These are phyloP conservation scores for Ichneumoninae sp. DNA, from an alignment of 2,888 invertebrate species.

Conservation along the genomic window DNA sequence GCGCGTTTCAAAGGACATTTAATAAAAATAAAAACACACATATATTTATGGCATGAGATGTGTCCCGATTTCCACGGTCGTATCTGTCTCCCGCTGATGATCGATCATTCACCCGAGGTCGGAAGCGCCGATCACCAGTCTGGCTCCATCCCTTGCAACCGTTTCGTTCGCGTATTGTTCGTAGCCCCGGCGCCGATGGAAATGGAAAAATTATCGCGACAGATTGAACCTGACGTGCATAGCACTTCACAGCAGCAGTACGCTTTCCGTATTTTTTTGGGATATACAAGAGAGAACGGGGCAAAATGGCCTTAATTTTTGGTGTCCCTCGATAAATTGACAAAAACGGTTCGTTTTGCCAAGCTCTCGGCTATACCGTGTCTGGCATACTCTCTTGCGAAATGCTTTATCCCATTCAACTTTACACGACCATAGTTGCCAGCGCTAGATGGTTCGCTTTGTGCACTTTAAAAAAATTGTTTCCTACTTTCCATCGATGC, in stretches of 20 bases:
- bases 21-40: not conserved
- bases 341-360: not conserved
- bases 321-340: too few species aligned
- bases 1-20: not conserved
- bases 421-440: constrained; percentile 14
- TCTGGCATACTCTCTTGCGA: constrained; percentile 5
- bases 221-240: constrained; percentile 48
- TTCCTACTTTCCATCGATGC: not conserved
- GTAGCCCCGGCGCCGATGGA: constrained; percentile 43
- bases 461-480: not conserved
- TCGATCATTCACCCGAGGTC: constrained; percentile 53
- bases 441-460: constrained; percentile 14
- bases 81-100: constrained; percentile 44
- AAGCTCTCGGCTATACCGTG: not conserved
- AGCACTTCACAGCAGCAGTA: not conserved
- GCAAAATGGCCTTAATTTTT: not conserved
- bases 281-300: not conserved
- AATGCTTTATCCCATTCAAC: constrained; percentile 36
- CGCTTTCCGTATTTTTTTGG: constrained; percentile 1
- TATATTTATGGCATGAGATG: constrained; percentile 10
- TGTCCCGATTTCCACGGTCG: constrained; percentile 35
- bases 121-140: constrained; percentile 45
- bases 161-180: constrained; percentile 49
- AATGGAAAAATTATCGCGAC: constrained; percentile 63
- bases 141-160: constrained; percentile 14